Evolutionary conservation across 2,113 vertebrate genomes (phyloP), one percentile per base, ranked within the genome.

Genomic region (Mixornis gularis): DNA sequence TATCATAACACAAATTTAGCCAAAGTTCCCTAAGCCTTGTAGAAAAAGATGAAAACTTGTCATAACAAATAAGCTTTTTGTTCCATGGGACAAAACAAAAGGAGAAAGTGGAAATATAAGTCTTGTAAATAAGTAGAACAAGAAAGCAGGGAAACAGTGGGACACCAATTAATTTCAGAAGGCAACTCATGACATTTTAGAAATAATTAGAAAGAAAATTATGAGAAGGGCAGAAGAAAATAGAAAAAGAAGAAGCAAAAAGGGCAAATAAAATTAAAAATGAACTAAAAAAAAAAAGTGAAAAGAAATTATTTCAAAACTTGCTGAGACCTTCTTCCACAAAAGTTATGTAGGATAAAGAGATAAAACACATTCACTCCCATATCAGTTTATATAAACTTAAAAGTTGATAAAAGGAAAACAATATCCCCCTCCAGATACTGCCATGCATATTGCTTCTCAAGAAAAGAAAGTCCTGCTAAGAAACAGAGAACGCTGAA

Each of bases 161-260:
- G 85, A 92, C 24, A 44, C 7, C 22, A 71, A 90, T 84, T 92
- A 93, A 68, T 81, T 94, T 86, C 49, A 74, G 52, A 64, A 68
- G 46, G 49, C 13, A 48, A 66, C n/a, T 55, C 44, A 78, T 64
- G 69, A 78, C 65, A 90, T 91, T 94, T 95, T 79, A 90, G 64
- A 80, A 83, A 60, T 80, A 85, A 92, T 90, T 92, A 87, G 72
- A 40, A 89, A 51, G 18, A 77, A 90, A 90, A 90, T 66, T 77
- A 44, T 60, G 24, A 78, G 82, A 90, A 83, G n/a, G 27, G 8
- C 48, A 93, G 52, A 73, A 84, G 24, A 84, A 93, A 93, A 85
- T 41, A 40, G n/a, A 70, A 94, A 92, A 70, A 65, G 25, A 55
- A 12, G n/a, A 62, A 88, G 55, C 4, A 59, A 58, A 90, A 89